Conservation (phyloP, 2,113 vertebrate genomes). For the Gymnorhina tibicen region DNA sequence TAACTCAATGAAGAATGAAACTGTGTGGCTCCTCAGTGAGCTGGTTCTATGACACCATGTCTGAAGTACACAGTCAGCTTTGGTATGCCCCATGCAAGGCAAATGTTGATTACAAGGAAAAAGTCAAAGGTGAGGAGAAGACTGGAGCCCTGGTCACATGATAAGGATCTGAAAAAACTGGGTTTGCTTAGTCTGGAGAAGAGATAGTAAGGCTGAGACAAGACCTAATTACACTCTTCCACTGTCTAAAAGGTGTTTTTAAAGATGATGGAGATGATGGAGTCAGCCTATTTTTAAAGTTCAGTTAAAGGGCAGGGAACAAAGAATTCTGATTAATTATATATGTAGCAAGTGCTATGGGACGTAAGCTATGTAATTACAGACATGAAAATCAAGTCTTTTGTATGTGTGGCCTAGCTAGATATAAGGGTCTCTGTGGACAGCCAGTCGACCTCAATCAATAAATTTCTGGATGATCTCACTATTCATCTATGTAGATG, state of each 20-base stretch:
- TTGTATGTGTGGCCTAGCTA: neutral
- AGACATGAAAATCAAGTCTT: neutral
- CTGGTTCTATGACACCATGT: neutral
- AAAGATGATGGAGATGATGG: neutral
- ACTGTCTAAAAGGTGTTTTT: neutral
- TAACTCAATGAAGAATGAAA: neutral
- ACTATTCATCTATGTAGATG: neutral
- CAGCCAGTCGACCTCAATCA: neutral
- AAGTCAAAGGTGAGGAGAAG: neutral
- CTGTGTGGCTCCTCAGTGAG: neutral
- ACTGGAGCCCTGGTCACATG: neutral
- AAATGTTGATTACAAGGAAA: neutral
- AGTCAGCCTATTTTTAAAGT: neutral
- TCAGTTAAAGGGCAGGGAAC: neutral
- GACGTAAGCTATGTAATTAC: accelerated
- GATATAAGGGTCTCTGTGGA: neutral
- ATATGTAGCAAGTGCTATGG: neutral
- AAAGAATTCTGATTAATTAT: neutral
- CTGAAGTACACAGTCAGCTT: neutral
- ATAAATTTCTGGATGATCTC: neutral
- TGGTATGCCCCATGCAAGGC: neutral
- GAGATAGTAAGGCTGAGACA: neutral
- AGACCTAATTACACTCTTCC: neutral
- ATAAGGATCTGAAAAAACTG: neutral
- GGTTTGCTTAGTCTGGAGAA: neutral